A percentile compares a stretch with the other conserved stretches of the same genome.
Conservation (phyloP, 2,797 vertebrate genomes). For the Lepidocolaptes lacrymiger region DNA sequence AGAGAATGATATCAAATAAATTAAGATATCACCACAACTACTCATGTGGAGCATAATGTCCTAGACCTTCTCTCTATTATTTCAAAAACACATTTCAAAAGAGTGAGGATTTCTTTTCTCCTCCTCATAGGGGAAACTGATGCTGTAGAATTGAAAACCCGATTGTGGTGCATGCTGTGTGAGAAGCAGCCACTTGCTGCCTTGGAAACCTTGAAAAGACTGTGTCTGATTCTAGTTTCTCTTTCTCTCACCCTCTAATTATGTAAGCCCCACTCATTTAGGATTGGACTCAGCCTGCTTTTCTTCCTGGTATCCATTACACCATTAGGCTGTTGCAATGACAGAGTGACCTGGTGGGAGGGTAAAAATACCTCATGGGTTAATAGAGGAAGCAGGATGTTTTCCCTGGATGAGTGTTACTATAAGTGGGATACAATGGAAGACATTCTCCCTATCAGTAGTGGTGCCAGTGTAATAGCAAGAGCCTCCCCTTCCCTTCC, state of each 20-base stretch:
- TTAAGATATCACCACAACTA: conserved; percentile 32
- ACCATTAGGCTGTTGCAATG: neutral
- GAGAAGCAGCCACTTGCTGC: conserved; percentile 36
- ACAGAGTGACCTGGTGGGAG: neutral
- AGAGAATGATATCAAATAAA: conserved; percentile 26
- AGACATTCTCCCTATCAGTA: neutral
- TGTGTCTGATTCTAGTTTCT: neutral
- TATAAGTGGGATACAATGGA: neutral
- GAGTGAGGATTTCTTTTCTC: neutral
- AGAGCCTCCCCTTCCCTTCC: neutral
- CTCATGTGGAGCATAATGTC: conserved; percentile 34
- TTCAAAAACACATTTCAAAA: conserved; percentile 36
- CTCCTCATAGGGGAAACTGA: neutral
- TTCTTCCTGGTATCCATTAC: neutral
- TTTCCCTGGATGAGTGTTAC: neutral
- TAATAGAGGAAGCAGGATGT: neutral
- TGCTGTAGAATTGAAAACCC: neutral
- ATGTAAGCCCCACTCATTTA: conserved; percentile 38
- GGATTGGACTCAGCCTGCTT: conserved; percentile 6
- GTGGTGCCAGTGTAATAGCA: neutral
- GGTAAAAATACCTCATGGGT: neutral
- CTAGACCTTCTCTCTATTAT: conserved; percentile 19
- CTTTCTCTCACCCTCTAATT: conserved; percentile 45
- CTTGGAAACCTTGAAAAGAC: conserved; percentile 63
- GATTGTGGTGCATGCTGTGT: neutral